These are phyloP conservation scores for Cheilosia soror DNA, from an alignment of 2,888 invertebrate species.

Conservation along the genomic window DNA sequence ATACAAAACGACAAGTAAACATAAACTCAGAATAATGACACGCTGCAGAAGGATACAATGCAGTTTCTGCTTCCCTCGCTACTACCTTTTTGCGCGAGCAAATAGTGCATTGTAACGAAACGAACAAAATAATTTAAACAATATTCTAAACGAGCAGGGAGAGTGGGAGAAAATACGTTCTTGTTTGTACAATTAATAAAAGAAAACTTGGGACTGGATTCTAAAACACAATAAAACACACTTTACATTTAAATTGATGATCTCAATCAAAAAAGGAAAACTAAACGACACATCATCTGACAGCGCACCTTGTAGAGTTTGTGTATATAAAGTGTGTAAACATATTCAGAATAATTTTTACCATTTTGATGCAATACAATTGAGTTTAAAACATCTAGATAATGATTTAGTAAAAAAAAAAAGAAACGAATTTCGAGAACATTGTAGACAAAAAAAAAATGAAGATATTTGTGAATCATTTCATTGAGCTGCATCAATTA, in stretches of 20 bases:
- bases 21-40: slow-evolving; percentile 77
- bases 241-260: slow-evolving; percentile 54
- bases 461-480: slow-evolving; percentile 81
- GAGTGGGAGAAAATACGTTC: slow-evolving; percentile 39
- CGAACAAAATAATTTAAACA: slow-evolving; percentile 23
- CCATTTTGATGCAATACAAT: slow-evolving; percentile 71
- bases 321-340: slow-evolving; percentile 37
- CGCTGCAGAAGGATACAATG: slow-evolving; percentile 53
- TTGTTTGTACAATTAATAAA: slow-evolving; percentile 77
- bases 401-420: slow-evolving; percentile 20
- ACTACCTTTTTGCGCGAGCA: slow-evolving; percentile 42
- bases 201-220: slow-evolving; percentile 75
- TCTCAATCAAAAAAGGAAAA: slow-evolving; percentile 60
- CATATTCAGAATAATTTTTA: slow-evolving; percentile 46
- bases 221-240: slow-evolving; percentile 31
- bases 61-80: slow-evolving; percentile 18
- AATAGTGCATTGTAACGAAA: slow-evolving; percentile 57
- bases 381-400: slow-evolving; percentile 41
- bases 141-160: slow-evolving; percentile 49
- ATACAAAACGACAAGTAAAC: slow-evolving; percentile 80
- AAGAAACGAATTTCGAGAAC: not conserved
- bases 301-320: slow-evolving; percentile 45
- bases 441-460: slow-evolving; percentile 20
- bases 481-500: slow-evolving; percentile 81
- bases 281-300: slow-evolving; percentile 48